Conservation (phyloP, 2,113 vertebrate genomes). For the Martes martes region DNA sequence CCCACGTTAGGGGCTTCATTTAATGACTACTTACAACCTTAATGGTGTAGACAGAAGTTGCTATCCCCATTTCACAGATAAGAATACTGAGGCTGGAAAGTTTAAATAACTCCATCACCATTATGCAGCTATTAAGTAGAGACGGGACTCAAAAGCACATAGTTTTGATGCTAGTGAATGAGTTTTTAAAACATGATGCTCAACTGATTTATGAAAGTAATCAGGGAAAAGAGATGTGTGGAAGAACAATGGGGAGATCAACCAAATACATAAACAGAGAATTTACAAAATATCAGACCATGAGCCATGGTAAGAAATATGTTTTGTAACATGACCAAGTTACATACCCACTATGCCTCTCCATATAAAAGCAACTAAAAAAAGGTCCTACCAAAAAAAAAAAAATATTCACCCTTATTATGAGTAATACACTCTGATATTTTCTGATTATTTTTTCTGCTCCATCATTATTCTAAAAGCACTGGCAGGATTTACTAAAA, state of each 20-base stretch:
- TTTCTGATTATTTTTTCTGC: neutral
- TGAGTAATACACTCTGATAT: neutral
- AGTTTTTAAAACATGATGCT: neutral
- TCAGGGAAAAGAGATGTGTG: neutral
- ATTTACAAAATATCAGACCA: neutral
- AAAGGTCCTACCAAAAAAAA: neutral
- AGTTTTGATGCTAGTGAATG: neutral
- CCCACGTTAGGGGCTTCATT: neutral
- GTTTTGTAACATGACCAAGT: neutral
- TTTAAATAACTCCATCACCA: neutral
- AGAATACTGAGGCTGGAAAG: neutral
- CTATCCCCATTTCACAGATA: neutral
- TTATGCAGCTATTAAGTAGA: neutral
- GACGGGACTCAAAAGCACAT: neutral
- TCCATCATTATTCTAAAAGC: slow-evolving; percentile 6
- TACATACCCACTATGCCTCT: neutral
- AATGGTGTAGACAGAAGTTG: neutral
- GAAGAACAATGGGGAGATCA: neutral
- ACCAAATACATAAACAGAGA: neutral
- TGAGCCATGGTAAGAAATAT: neutral
- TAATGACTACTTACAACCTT: neutral
- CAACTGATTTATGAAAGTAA: neutral
- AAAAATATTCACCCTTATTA: neutral
- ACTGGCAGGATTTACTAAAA: neutral
- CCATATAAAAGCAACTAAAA: neutral